Base-by-base conservation (phyloP, 2,113 vertebrate species). In the Eulemur macaco region DNA sequence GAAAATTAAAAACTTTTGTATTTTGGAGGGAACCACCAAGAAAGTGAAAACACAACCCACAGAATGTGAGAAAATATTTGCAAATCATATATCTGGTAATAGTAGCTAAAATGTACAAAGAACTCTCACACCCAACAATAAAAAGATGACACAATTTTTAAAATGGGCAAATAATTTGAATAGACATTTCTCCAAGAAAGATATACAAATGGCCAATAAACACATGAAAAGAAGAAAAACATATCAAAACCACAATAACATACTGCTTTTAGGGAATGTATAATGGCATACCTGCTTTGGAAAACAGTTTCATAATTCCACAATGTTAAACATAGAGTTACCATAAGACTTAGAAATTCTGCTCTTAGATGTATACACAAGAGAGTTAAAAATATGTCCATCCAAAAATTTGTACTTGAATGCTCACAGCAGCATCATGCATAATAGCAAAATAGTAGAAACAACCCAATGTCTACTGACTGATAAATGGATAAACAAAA, bases 211-310 rank as follows among this genome's bases (percentile, higher is more conserved):
- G 6, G 25, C 13, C 11, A 73, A 66, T 73, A 95, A 63, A 0
- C 74, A 86, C 14, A 66, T 83, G 39, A 96, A 89, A 88, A 89
- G 21, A 73, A 58, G n/a, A 18, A 60, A 94, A 64, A 12, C 12
- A 92, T 94, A 84, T 82, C 42, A 92, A 95, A 95, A 63, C 3
- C 34, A 95, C 4, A 31, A 31, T 83, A 54, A 78, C 10, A 52
- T 27, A 39, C 27, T 89, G 17, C 27, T 50, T 77, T 87, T 14
- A 29, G 9, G 15, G 31, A 64, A 71, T 12, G 29, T 90, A 74
- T 93, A 91, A 68, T 74, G 25, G 20, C 50, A 91, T 54, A 60
- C 29, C 37, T 68, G 14, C n/a, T 93, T 34, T n/a, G 42, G 64
- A 78, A 95, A 95, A 84, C 10, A 60, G 54, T 78, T 64, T 60